Evolutionary conservation across 2,797 vertebrate species (phyloP).

Genomic region (Bucorvus abyssinicus): DNA sequence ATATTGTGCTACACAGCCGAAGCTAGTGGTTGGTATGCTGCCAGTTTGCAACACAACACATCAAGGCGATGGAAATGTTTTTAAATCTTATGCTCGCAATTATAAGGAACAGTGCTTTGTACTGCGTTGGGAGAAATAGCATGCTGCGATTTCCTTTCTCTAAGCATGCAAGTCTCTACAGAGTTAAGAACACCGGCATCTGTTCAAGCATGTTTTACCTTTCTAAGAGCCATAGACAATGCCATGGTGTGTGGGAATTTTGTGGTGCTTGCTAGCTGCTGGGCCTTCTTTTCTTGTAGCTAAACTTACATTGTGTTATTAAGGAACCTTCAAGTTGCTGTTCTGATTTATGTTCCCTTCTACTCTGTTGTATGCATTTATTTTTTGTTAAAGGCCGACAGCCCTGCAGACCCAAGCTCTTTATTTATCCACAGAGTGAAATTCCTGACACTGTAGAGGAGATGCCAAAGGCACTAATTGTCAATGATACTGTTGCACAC

Average conservation of each 20-base stretch:
- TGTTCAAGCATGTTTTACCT: neutral
- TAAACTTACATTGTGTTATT: neutral
- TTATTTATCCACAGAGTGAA: neutral
- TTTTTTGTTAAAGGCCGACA: constrained; percentile 6
- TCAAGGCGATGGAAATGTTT: neutral
- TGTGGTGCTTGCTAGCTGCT: neutral
- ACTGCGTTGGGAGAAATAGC: neutral
- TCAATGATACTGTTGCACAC: neutral
- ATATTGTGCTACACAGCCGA: neutral
- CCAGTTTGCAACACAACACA: neutral
- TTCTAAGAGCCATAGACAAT: neutral
- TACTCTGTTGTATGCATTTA: neutral
- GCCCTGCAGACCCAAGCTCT: constrained; percentile 11
- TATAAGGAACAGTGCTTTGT: neutral
- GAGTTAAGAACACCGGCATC: neutral
- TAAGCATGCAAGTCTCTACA: neutral
- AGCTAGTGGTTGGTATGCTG: neutral
- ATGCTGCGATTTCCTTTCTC: neutral
- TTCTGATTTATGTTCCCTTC: constrained; percentile 39
- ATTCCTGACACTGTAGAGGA: neutral
- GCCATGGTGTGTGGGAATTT: neutral
- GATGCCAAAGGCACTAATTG: constrained; percentile 28
- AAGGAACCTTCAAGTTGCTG: neutral
- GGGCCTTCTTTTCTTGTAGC: neutral
- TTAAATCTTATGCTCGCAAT: neutral